These are phyloP conservation scores for Aldabrachelys gigantea DNA, from an alignment of 2,113 vertebrate genomes.

Conservation along the genomic window DNA sequence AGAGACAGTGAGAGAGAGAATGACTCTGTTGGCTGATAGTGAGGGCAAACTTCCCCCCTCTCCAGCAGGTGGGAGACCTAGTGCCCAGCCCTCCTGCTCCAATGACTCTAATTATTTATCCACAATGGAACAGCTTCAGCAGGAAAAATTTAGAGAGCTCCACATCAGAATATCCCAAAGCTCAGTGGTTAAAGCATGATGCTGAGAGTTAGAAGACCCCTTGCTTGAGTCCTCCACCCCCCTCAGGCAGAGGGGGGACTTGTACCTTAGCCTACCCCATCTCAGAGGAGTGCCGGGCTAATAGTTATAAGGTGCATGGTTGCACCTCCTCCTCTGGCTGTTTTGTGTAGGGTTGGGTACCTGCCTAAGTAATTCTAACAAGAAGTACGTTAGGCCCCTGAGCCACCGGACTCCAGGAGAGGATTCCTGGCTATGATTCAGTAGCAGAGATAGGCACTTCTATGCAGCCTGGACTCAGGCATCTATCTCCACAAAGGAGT, in stretches of 20 bases:
- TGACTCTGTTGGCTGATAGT: constrained; percentile 8
- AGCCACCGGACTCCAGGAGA: neutral
- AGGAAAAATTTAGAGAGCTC: neutral
- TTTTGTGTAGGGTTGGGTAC: neutral
- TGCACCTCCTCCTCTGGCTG: neutral
- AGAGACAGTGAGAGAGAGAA: neutral
- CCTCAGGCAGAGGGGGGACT: neutral
- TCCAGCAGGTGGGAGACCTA: neutral
- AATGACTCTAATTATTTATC: neutral
- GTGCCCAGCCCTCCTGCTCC: neutral
- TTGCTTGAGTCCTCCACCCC: neutral
- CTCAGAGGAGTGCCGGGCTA: too few species aligned
- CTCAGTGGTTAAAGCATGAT: neutral
- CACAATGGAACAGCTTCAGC: neutral
- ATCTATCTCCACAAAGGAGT: neutral
- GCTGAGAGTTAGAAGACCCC: neutral
- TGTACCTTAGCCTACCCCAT: neutral
- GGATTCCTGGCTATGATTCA: neutral
- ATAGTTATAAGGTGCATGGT: too few species aligned
- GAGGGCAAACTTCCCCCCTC: neutral
- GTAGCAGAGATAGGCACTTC: too few species aligned
- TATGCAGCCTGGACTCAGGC: neutral
- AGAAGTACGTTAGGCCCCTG: neutral
- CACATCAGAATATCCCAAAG: neutral
- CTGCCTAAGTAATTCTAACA: neutral